Percentiles rank a stretch among this genome's conserved stretches.
Evolutionary conservation across 2,797 vertebrate species (phyloP).

Genomic region (Pelodytes ibericus): DNA sequence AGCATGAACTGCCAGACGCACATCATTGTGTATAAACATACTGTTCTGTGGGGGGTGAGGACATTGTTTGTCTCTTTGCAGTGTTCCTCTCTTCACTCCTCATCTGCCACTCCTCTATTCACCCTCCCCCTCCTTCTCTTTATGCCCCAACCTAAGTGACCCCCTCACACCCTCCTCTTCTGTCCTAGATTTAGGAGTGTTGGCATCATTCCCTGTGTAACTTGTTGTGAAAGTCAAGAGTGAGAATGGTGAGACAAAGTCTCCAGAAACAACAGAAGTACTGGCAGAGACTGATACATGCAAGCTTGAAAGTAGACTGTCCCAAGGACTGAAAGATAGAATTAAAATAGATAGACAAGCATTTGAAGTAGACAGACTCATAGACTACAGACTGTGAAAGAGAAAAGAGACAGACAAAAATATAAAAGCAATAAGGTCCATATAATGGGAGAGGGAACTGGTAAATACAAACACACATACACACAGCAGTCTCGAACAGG

Average conservation of each 20-base stretch:
- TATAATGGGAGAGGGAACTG: constrained; percentile 13
- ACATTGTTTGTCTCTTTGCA: constrained; percentile 30
- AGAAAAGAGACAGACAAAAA: constrained; percentile 24
- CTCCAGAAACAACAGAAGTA: not conserved
- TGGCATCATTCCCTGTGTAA: constrained; percentile 52
- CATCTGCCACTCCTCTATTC: constrained; percentile 16
- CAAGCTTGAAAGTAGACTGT: not conserved
- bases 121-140: constrained; percentile 30
- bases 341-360: no score
- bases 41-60: constrained; percentile 31
- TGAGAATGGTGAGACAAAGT: constrained; percentile 22
- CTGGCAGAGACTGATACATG: constrained; percentile 5
- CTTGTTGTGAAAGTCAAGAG: constrained; percentile 55
- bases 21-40: constrained; percentile 32
- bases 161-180: constrained; percentile 36
- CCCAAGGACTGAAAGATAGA: not conserved
- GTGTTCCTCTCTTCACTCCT: constrained; percentile 29
- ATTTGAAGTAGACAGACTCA: not conserved
- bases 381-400: not conserved
- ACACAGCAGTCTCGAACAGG: no score
- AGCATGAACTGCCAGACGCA: constrained; percentile 22
- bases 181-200: constrained; percentile 46
- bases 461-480: constrained; percentile 18
- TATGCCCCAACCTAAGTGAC: constrained; percentile 48
- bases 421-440: not conserved